Evolutionary conservation across 53 echinoderm and acorn worm genomes (phyloP), one percentile per base, ranked within the genome.

Genomic region (Temnopleurus reevesii): DNA sequence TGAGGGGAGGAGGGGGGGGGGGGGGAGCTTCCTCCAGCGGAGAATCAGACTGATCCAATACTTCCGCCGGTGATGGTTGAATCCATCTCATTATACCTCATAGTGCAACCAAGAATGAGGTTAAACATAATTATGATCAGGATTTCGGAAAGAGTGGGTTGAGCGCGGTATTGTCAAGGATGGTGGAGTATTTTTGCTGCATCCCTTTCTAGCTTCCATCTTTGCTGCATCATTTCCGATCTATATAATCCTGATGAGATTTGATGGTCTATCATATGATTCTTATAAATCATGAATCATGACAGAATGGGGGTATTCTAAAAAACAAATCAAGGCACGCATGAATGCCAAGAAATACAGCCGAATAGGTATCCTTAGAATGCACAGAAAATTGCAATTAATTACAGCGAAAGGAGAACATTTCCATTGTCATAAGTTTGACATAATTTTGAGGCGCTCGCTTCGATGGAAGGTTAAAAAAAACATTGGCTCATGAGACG

Each of bases 251-350:
- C 23, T 71, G 71, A 71, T 71, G 21, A 19, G 71, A 71, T 43
- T 27, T n/a, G 41, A 71, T 71, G 71, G 41, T 17, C 7, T 56
- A 21, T 56, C 18, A 56, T 56, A 19, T 56, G 15, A 38, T 41
- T 71, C 36, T 71, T 15, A 71, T 36, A 8, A 4, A 38, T 23
- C 71, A 13, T n/a, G 71, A n/a, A 43, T 71, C 43, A 38, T 71
- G 8, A 21, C 36, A 71, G 41, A 41, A 71, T 38, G n/a, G 41
- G 38, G 41, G 24, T 41, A 71, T 71, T 71, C 71, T 63, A 38
- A 43, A 71, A 71, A 71, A 71, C 71, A 71, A 71, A 71, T 71
- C 23, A 71, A 10, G 71, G 38, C 21, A 71, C 41, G 71, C 71
- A 19, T 41, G 71, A 71, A 71, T 21, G 9, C 36, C 38, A 6